Conservation (phyloP, 2,888 invertebrate genomes). For the Limnephilus marmoratus region DNA sequence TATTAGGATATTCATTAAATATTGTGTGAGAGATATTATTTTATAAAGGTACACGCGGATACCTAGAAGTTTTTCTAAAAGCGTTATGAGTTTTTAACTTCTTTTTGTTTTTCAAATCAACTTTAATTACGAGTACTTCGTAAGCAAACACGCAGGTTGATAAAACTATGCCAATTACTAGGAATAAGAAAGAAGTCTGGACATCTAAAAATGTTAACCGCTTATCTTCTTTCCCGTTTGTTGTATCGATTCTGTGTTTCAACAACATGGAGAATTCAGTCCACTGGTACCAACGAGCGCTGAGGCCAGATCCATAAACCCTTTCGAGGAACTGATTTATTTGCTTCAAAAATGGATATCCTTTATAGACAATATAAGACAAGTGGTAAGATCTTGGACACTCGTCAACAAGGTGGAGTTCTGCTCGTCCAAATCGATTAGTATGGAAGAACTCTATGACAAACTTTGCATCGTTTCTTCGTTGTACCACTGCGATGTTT, state of each 20-base stretch:
- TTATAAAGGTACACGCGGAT: too few species aligned
- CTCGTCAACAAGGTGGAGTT: slow-evolving; percentile 72
- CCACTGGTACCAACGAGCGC: slow-evolving; percentile 71
- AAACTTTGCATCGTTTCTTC: slow-evolving; percentile 57
- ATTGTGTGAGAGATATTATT: too few species aligned
- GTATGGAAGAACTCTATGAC: slow-evolving; percentile 55
- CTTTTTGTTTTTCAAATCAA: neutral
- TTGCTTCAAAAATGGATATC: slow-evolving; percentile 71
- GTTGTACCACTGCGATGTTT: slow-evolving; percentile 63
- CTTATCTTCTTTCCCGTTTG: slow-evolving; percentile 27
- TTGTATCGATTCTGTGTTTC: slow-evolving; percentile 44
- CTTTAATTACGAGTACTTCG: slow-evolving; percentile 15
- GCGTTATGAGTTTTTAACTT: too few species aligned
- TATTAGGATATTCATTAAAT: too few species aligned
- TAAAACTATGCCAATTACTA: slow-evolving; percentile 49
- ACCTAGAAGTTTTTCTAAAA: too few species aligned
- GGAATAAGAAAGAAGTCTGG: slow-evolving; percentile 53
- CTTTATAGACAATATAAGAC: slow-evolving; percentile 72
- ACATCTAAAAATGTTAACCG: slow-evolving; percentile 11
- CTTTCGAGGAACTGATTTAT: slow-evolving; percentile 70
- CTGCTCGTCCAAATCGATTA: slow-evolving; percentile 34
- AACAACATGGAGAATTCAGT: slow-evolving; percentile 66
- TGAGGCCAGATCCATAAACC: slow-evolving; percentile 71
- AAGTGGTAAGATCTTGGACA: slow-evolving; percentile 73
- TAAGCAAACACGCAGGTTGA: neutral